phyloP scores from a whole-genome alignment of 2,797 vertebrate genomes.

The Rhinogobio ventralis region DNA sequence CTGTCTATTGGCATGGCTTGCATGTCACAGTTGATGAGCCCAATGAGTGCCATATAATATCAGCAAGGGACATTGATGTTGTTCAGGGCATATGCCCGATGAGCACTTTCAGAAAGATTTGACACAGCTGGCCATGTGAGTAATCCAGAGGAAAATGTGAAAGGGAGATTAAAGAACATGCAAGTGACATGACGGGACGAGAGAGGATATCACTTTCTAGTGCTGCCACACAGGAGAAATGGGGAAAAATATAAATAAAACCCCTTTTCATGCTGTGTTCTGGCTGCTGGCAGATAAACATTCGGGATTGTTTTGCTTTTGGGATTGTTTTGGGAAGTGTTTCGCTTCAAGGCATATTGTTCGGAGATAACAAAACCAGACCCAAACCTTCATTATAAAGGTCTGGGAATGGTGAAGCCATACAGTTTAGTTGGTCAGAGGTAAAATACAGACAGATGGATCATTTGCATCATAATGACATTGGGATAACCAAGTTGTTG shows the following conservation, averaged over 20 bases:
- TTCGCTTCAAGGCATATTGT: background rate
- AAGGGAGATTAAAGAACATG: conserved; percentile 57
- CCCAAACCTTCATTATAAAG: background rate
- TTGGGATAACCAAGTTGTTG: background rate
- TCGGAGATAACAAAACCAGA: background rate
- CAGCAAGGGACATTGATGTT: conserved; percentile 62
- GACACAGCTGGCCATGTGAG: conserved; percentile 52
- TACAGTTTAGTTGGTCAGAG: background rate
- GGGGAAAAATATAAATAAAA: conserved; percentile 28
- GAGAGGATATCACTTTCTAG: conserved; percentile 10
- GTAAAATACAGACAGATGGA: conserved; percentile 18
- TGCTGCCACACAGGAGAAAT: conserved; percentile 14
- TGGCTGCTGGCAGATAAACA: conserved; percentile 5
- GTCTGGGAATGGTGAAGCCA: background rate
- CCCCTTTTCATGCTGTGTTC: conserved; percentile 1
- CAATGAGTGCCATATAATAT: conserved; percentile 53
- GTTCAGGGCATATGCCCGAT: conserved; percentile 51
- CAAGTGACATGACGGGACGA: conserved; percentile 27
- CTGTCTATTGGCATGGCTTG: conserved; percentile 42
- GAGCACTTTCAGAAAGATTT: conserved; percentile 62
- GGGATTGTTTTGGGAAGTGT: too few species aligned
- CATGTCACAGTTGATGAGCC: conserved; percentile 46
- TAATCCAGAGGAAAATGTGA: conserved; percentile 49
- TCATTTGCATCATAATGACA: conserved; percentile 12
- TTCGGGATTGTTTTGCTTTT: background rate